Evolutionary conservation across 2,888 invertebrate genomes (phyloP), one percentile per base, ranked within the genome.

Genomic region (Mythimna lalbum): DNA sequence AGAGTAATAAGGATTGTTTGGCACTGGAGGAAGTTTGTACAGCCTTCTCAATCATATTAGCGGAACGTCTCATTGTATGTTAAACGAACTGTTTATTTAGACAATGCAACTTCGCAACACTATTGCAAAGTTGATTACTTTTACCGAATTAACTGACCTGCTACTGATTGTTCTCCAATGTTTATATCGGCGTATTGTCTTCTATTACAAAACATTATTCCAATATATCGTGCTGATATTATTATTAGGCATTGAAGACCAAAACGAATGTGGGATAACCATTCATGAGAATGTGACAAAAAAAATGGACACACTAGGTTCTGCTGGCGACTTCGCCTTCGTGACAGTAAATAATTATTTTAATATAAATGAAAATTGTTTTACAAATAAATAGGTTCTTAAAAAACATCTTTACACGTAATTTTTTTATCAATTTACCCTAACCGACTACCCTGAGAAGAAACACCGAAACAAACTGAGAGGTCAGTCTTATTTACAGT

Each of bases 61-160:
- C 79, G 81, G 79, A 86, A 88, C 87, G 86, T 87, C 86, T 86
- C 88, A 93, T 93, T 93, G 93, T 93, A 91, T 93, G 91, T 89
- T 89, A 93, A 93, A 92, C 90, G 90, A 89, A 88, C 83, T 69
- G 73, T 78, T 67, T 80, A 61, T 67, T 84, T 84, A 86, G 73
- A 83, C 84, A 85, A 88, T 88, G 81, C 78, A 81, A 81, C 87
- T 88, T 84, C 74, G 87, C 78, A 91, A 89, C 64, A 62, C 60
- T 60, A 77, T 83, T 81, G 78, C 71, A 74, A 63, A 75, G 36
- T 63, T 86, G 78, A 83, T 86, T 74, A 85, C 85, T 89, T 87
- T 89, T 88, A 85, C 81, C 86, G 79, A 87, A 88, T 88, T 84
- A 86, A 69, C 75, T 81, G 69, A 65, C 56, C 63, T 69, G 73